Base-by-base conservation (phyloP, 1,140 invertebrate species). In the Andricus grossulariae region DNA sequence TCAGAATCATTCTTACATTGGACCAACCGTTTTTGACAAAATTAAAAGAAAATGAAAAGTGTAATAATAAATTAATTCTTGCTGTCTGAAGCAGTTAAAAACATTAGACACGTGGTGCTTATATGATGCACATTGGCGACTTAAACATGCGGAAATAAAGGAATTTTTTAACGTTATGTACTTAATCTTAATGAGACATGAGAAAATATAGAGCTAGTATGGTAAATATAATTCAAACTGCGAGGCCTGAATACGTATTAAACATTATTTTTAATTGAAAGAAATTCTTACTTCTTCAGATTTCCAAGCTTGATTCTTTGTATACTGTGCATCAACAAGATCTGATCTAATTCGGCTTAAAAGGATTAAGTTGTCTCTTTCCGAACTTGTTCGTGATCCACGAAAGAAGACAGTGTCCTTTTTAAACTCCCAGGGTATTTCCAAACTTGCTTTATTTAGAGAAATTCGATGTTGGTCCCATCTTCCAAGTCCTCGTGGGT, bases 221-320 rank as follows among this genome's bases (percentile, higher is more conserved):
- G 13, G 72, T 72, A 13, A 70, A 79, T 54, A 52, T 55, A 7
- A 45, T 45, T 11, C 8, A 45, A 11, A 45, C 39, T 45, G 39
- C 10, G 10, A 11, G 39, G 39, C 39, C 39, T 45, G 39, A 45
- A 45, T 45, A 45, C 10, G 39, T 8, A 45, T 0, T 45, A 45
- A 45, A 45, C 39, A 11, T 45, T 45, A 54, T 52, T 51, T 25
- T 60, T 19, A 18, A 72, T 25, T 19, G 16, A 13, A 73, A 32
- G 3, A 50, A 66, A 73, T 45, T 50, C 86, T 90, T 92, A 96
- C 95, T 77, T 93, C 93, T 82, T 97, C 94, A 49, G 98, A 99
- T 90, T 97, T 98, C 98, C 98, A 99, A 1, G 98, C 98, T 93
- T 99, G 98, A 92, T 99, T 99, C 91, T 98, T 99, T 0, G 98